Percentiles rank a stretch among this genome's conserved stretches.
Evolutionary conservation across 2,888 invertebrate species (phyloP).

Genomic region (Piscicola geometra): DNA sequence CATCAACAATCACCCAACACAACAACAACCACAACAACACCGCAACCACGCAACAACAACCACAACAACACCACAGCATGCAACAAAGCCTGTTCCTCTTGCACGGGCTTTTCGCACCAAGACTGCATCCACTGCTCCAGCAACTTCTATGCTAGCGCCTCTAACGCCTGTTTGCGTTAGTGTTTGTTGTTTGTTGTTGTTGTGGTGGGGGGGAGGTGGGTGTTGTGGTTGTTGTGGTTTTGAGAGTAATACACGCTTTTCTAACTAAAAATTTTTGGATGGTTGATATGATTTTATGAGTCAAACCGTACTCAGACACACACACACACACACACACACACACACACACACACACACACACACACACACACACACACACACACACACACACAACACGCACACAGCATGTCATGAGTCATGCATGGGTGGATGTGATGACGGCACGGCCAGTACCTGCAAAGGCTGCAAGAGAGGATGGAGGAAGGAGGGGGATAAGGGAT

Average conservation of each 20-base stretch:
- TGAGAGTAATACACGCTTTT: too few relatives aligned
- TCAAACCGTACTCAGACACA: too few relatives aligned
- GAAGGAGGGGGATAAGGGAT: slow-evolving; percentile 63
- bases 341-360: not conserved
- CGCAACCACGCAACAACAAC: not conserved
- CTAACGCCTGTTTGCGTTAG: slow-evolving; percentile 27
- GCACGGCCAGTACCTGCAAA: slow-evolving; percentile 58
- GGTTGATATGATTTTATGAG: too few relatives aligned
- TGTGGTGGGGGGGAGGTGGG: too few relatives aligned
- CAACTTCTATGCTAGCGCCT: slow-evolving; percentile 7
- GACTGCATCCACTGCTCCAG: slow-evolving; percentile 25
- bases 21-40: not conserved
- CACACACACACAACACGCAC: not conserved
- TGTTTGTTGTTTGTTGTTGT: not conserved
- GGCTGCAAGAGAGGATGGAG: slow-evolving; percentile 70
- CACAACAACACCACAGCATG: slow-evolving; percentile 35
- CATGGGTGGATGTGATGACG: slow-evolving; percentile 26
- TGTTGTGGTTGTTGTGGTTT: not conserved
- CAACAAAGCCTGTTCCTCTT: slow-evolving; percentile 37
- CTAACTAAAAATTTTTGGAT: too few relatives aligned
- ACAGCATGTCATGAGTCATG: slow-evolving; percentile 38
- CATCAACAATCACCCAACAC: too few relatives aligned
- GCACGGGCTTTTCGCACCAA: slow-evolving; percentile 29
- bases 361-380: too few relatives aligned
- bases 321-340: too few relatives aligned